Conservation (phyloP, 2,113 vertebrate genomes). For the Ardeotis arabs region DNA sequence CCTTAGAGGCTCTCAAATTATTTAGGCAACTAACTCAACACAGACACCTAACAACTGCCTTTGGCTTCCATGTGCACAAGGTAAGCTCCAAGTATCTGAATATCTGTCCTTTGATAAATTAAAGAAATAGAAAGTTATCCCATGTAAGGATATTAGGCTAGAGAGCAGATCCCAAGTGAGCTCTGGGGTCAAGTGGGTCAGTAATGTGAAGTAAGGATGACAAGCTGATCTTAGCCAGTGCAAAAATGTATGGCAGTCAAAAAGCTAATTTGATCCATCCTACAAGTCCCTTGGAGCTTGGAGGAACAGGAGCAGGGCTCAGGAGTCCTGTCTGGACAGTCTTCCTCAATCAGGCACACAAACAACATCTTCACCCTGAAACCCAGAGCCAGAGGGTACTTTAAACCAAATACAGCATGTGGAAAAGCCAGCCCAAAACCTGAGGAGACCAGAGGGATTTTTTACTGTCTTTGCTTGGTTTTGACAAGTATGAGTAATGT, state of each 20-base stretch:
- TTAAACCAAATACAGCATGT: neutral
- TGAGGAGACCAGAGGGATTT: neutral
- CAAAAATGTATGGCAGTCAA: neutral
- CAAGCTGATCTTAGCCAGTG: neutral
- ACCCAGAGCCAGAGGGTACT: neutral
- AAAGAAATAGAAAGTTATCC: neutral
- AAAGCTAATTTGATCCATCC: neutral
- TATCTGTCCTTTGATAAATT: neutral
- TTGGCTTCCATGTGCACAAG: neutral
- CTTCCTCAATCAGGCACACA: neutral
- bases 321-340: neutral
- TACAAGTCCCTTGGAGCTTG: neutral
- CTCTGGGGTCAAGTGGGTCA: neutral
- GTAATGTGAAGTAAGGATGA: neutral
- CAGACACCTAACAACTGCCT: neutral
- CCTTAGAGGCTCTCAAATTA: neutral
- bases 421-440: constrained; percentile 1
- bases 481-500: constrained; percentile 40
- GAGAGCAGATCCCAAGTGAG: neutral
- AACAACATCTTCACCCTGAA: neutral
- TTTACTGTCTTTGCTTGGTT: neutral
- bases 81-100: neutral
- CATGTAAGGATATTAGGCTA: neutral
- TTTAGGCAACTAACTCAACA: neutral
- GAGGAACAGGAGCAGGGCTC: neutral